Evolutionary conservation across 2,113 vertebrate genomes (phyloP).

Genomic region (Cryptotis parvus): DNA sequence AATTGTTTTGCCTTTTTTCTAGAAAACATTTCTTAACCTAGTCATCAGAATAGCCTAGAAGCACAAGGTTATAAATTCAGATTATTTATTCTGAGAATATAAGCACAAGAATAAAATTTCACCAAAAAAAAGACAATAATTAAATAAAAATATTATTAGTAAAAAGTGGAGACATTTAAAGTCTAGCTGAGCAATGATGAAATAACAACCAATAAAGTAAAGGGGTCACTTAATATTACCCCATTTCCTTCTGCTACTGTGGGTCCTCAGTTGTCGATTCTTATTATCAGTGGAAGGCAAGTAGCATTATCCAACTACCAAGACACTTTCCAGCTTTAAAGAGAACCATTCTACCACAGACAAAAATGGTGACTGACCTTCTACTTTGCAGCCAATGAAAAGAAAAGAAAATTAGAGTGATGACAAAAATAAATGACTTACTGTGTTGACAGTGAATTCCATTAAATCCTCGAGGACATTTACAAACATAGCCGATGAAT

Average conservation of each 20-base stretch:
- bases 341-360: not conserved
- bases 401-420: constrained; percentile 6
- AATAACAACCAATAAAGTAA: not conserved
- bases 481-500: constrained; percentile 97
- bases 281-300: not conserved
- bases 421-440: constrained; percentile 87
- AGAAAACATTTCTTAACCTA: not conserved
- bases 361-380: constrained; percentile 16
- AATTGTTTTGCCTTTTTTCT: no score
- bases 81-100: no score
- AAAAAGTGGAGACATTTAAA: not conserved
- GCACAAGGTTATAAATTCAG: no score
- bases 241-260: rapidly evolving
- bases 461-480: constrained; percentile 95
- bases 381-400: constrained; percentile 65
- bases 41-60: not conserved
- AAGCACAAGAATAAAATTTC: not conserved
- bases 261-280: not conserved
- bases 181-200: not conserved
- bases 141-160: not conserved
- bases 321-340: not conserved
- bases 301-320: not conserved
- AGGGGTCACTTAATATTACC: not conserved
- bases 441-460: constrained; percentile 99
- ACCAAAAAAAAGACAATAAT: no score